Conservation (phyloP, 2,113 vertebrate genomes). For the Isurus oxyrinchus region DNA sequence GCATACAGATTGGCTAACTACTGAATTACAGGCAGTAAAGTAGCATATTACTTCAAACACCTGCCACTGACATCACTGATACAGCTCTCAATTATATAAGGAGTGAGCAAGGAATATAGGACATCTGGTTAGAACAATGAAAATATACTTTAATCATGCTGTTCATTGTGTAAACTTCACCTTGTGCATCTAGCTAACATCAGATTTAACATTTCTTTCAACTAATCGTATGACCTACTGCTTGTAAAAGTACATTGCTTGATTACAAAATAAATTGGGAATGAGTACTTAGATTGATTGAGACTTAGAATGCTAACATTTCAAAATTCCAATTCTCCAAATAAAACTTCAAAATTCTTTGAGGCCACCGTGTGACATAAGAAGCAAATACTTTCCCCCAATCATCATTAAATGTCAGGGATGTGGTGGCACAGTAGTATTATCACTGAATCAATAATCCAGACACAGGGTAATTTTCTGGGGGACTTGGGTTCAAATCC, state of each 20-base stretch:
- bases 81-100: slow-evolving; percentile 10
- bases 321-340: not conserved
- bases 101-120: not conserved
- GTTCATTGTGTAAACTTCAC: not conserved
- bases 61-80: not conserved
- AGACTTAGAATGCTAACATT: not conserved
- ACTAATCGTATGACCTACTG: not conserved
- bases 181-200: not conserved
- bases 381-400: not conserved
- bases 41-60: not conserved
- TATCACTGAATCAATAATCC: no score
- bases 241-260: not conserved
- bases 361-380: not conserved
- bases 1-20: not conserved
- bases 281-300: not conserved
- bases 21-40: no score
- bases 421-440: no score
- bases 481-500: no score
- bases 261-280: not conserved
- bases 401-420: not conserved
- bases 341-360: not conserved
- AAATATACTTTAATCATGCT: not conserved
- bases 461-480: no score
- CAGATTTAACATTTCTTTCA: not conserved
- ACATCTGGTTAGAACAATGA: slow-evolving; percentile 7